Evolutionary conservation across 2,113 vertebrate genomes (phyloP).

Genomic region (Arothron firmamentum): DNA sequence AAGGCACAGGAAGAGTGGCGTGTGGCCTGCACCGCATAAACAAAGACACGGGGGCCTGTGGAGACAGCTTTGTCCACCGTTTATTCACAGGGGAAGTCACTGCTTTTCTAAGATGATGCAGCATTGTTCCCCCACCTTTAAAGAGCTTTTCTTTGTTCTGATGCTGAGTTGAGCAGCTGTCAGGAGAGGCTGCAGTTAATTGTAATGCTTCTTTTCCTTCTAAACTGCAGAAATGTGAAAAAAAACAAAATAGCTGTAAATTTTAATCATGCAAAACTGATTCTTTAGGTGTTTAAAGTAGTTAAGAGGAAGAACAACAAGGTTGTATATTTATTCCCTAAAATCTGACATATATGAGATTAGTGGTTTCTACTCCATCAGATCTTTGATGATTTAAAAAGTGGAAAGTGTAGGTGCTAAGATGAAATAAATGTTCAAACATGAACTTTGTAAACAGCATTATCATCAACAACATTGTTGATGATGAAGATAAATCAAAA

Average conservation of each 20-base stretch:
- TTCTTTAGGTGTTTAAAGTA: too few species aligned
- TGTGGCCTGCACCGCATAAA: constrained; percentile 54
- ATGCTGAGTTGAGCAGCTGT: constrained; percentile 12
- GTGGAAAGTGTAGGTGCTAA: too few species aligned
- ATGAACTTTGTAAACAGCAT: too few species aligned
- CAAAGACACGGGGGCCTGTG: constrained; percentile 62
- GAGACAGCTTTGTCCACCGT: constrained; percentile 62
- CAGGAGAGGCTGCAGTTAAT: constrained; percentile 24
- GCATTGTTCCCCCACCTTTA: constrained; percentile 63
- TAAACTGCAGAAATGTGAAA: background rate
- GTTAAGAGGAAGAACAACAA: too few species aligned
- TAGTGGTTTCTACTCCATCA: too few species aligned
- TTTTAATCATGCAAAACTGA: background rate
- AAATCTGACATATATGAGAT: too few species aligned
- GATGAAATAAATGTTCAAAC: too few species aligned
- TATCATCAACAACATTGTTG: too few species aligned
- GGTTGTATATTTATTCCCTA: too few species aligned
- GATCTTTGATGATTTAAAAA: too few species aligned
- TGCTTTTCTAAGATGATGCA: constrained; percentile 60
- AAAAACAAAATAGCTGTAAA: background rate
- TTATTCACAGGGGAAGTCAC: constrained; percentile 56
- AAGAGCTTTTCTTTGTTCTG: constrained; percentile 49
- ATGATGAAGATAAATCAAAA: too few species aligned
- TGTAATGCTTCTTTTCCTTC: constrained; percentile 3
- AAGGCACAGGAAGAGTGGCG: constrained; percentile 38